Evolutionary conservation across 2,113 vertebrate genomes (phyloP), one percentile per base, ranked within the genome.

Genomic region (cattle (Bos taurus)): DNA sequence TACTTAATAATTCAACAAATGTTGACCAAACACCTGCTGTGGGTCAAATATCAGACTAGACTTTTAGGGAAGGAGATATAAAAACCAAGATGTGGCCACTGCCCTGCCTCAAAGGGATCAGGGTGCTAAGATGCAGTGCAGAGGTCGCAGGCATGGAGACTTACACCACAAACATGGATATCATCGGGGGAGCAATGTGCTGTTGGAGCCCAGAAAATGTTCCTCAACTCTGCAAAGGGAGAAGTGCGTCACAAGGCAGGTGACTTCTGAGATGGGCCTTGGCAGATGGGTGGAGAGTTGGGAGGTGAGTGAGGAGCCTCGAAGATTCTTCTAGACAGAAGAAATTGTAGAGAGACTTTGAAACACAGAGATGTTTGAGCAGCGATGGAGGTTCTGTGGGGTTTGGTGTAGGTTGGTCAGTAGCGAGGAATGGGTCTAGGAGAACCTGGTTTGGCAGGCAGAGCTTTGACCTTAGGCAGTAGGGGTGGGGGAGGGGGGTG

Each of bases 321-420:
- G 7, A 50, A 17, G 64, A 12, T 15, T 2, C 48, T 59, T 93
- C 28, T 12, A 40, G 60, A 85, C 6, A 46, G 9, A 33, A n/a
- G n/a, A 57, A 36, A 36, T 8, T 57, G 3, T 4, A n/a, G 26
- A 56, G 11, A 64, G 19, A 6, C 16, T 46, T 10, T 4, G 13
- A 5, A 59, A 52, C 80, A 5, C 5, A 28, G 30, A 36, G 6
- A 9, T 4, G 0, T 28, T n/a, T 81, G 52, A 36, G 15, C 30
- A 4, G 19, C 0, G 2, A 17, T 1, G 14, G 71, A 21, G 14
- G 16, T 26, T 43, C 15, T 3, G 0, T 5, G 15, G 36, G 33
- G 23, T 25, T 30, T 28, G 28, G 13, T 9, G 8, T 2, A n/a
- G 33, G 59, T 1, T 33, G 56, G 12, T 14, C 12, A 17, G 6